Evolutionary conservation across 1,140 invertebrate species (phyloP).

Genomic region (Polyergus mexicanus): DNA sequence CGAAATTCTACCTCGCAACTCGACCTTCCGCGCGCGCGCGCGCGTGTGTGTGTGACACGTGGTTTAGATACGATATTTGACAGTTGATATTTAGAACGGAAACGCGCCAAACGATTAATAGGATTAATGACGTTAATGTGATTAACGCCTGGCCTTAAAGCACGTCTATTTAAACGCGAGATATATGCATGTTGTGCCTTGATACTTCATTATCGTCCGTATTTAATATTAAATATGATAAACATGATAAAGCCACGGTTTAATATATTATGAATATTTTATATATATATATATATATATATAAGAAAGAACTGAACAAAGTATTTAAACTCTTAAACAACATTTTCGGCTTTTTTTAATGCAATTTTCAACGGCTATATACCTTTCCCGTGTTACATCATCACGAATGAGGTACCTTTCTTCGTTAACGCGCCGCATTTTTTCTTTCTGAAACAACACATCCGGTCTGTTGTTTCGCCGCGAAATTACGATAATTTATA

Average conservation of each 20-base stretch:
- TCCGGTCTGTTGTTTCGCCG: neutral
- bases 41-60: neutral
- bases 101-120: neutral
- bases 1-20: no score
- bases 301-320: neutral
- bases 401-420: neutral
- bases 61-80: neutral
- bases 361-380: neutral
- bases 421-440: neutral
- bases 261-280: neutral
- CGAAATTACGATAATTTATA: conserved; percentile 24
- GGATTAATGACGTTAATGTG: neutral
- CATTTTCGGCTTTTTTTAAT: conserved; percentile 5
- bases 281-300: neutral
- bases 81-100: neutral
- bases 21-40: neutral
- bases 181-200: neutral
- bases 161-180: neutral
- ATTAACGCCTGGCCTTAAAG: neutral
- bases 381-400: neutral
- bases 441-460: neutral
- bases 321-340: neutral
- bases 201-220: neutral
- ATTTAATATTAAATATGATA: conserved; percentile 10
- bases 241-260: neutral